These are phyloP conservation scores for Masticophis lateralis DNA, from an alignment of 2,797 vertebrate species.

Conservation along the genomic window DNA sequence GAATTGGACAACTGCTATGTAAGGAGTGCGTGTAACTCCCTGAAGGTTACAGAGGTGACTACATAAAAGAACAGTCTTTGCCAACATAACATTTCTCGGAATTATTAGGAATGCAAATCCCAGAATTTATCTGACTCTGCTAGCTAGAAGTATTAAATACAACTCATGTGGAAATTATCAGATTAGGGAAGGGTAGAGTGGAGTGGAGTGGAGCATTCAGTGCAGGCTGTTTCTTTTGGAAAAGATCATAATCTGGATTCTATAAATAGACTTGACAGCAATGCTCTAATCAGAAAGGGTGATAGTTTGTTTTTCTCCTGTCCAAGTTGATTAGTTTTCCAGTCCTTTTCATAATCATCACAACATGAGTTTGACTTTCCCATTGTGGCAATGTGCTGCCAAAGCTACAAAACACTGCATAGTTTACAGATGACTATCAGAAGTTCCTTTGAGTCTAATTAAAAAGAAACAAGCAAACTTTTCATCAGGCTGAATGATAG, in stretches of 20 bases:
- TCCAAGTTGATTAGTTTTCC: background rate
- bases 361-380: background rate
- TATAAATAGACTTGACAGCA: constrained; percentile 7
- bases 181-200: background rate
- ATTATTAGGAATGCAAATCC: background rate
- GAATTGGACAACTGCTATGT: background rate
- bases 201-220: background rate
- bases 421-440: background rate
- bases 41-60: constrained; percentile 18
- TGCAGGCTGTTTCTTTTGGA: background rate
- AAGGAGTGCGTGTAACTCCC: background rate
- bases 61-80: background rate
- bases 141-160: constrained; percentile 26
- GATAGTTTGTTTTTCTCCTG: background rate
- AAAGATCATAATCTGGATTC: background rate
- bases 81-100: background rate
- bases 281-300: background rate
- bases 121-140: background rate
- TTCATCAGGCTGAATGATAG: background rate
- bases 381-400: background rate
- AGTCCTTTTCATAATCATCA: background rate
- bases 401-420: background rate
- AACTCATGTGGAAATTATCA: background rate
- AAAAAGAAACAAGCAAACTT: background rate
- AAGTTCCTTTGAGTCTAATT: background rate